Base-by-base conservation (phyloP, 1,140 invertebrate species). In the Goniozus legneri region DNA sequence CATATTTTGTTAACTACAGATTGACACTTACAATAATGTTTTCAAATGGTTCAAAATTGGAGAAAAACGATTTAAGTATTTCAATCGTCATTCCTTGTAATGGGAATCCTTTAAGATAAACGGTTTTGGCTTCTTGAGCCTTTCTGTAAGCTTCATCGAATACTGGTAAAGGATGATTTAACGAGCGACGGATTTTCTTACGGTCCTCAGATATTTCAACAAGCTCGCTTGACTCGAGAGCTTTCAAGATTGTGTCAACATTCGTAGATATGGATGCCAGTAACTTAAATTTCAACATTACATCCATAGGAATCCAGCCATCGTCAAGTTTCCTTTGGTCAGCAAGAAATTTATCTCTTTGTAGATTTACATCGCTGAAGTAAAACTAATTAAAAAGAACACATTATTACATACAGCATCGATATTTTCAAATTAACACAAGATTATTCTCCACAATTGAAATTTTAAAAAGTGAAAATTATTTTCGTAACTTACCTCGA, bases 91-190 rank as follows among this genome's bases (percentile, higher is more conserved):
- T 72, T 15, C 88, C 84, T 0, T 54, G 38, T 39, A 81, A 70
- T 2, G 90, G 86, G 63, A 97, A 97, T 33, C 91, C 91, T 81
- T 97, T 97, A 20, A 85, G 81, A 75, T 97, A 97, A 15, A 91
- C 79, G 37, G 92, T 91, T 45, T 88, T 80, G 2, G 76, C 74
- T 58, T 82, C 80, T 10, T 94, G 73, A 54, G 90, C 85, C 59
- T 93, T 88, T 58, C 84, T 83, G 31, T 87, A 83, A 50, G 90
- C 86, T 50, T 92, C 89, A 60, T 89, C 86, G 64, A 88, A 85
- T 51, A 88, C 86, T n/a, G 93, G 94, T 3, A 95, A 60, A 0
- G 92, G 89, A 52, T 84, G 78, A 14, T 86, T 82, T 0, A 83
- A 82, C 49, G 80, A 84, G 20, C 95, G 79, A 21, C 94, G 80